Base-by-base conservation (phyloP, 2,888 invertebrate genomes). In the Nematopogon swammerdamellus region DNA sequence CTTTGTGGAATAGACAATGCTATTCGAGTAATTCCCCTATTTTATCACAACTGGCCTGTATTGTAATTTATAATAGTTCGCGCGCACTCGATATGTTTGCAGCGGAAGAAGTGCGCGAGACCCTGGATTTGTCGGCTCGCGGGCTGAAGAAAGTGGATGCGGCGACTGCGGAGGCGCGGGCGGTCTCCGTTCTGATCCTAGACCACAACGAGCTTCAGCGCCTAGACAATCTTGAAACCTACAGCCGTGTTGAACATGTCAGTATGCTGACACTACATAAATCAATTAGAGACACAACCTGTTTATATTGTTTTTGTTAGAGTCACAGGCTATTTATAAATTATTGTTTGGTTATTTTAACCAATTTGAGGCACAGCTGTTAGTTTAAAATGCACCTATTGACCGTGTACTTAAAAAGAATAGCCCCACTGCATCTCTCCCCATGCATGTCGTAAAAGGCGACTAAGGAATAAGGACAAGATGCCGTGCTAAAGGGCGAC, bases 161-260 rank as follows among this genome's bases (percentile, higher is more conserved):
- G 74, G 88, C 88, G 62, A 84, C 85, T 55, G 73, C 82, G 49
- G 85, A 85, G 52, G 87, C 89, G 20, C 84, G 85, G 63, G 80
- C 81, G 54, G 81, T 88, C 61, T 85, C 85, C 53, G 85, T 84
- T 58, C 79, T 94, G 58, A 86, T 91, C 58, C 80, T 92, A 48
- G 92, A 95, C 65, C 90, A 92, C 63, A 95, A 95, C 80, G 91
- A 92, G 64, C 73, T 95, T 53, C 91, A 91, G 62, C 85, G 92
- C 59, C 82, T 95, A 60, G 95, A 95, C 68, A 92, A 92, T 70
- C 85, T 95, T 57, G 93, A 94, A 60, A 86, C 88, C 20, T 94
- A 89, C 68, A 81, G 82, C 51, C 85, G 87, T 63, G 82, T 95
- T 49, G 88, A 88, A 71, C 88, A 86, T 80, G 91, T 92, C 80